Evolutionary conservation across 2,797 vertebrate genomes (phyloP), one percentile per base, ranked within the genome.

Genomic region (Mallotus villosus): DNA sequence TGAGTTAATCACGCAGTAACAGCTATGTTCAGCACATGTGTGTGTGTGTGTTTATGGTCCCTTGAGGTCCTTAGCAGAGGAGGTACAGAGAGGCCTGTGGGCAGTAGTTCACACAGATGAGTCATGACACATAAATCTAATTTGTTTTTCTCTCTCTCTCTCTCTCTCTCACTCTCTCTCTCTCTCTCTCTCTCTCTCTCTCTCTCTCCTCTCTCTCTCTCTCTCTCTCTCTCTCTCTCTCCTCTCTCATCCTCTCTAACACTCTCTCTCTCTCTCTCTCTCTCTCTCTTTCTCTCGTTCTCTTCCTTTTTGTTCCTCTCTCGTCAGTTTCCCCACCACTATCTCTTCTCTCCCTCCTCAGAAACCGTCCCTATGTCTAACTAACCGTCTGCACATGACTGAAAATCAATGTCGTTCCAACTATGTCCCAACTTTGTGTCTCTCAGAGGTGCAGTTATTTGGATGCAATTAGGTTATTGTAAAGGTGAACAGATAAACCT

Each of bases 101-200:
- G 51, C 51, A 55, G 51, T 55, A 17, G 19, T n/a, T 24, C 59
- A 61, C 14, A 61, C 25, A 61, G 8, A 61, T 12, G 14, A n/a
- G 41, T 14, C 41, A 58, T 41, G 21, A 71, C 5, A 61, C 11
- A 4, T 68, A 22, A 22, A 22, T 60, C 58, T 5, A 7, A 12
- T 21, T 60, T 3, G 22, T 60, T 60, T 25, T 53, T 9, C 21
- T 72, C 63, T 55, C 49, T 12, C 29, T 22, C 27, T 21, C 16
- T 27, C 37, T 22, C 22, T 61, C 60, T 62, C 60, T 62, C 60
- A 16, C 24, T 29, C 60, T 62, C 60, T 62, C 25, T 62, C 25
- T 62, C 60, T 62, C 22, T 62, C 60, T 62, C 22, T 62, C 22
- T 62, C 22, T 61, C 8, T 29, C 14, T 62, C 14, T 62, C 22